These are phyloP conservation scores for Sparus aurata DNA, from an alignment of 2,797 vertebrate genomes.

Conservation along the genomic window DNA sequence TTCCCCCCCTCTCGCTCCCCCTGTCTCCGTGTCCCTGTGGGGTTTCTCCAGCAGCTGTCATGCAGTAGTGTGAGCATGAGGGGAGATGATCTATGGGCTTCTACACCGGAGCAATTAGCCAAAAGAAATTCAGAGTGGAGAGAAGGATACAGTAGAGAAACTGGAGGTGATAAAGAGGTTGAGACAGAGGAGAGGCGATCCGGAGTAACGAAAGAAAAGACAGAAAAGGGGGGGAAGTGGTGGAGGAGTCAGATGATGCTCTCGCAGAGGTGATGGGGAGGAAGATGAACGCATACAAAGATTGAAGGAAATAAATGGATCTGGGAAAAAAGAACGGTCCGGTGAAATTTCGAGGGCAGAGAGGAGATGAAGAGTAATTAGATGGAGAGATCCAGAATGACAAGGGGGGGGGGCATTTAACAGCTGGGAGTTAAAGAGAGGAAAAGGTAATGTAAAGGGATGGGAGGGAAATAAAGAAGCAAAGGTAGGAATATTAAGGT, in stretches of 20 bases:
- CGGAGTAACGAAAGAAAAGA: background rate
- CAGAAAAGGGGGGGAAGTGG: background rate
- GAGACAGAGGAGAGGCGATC: conserved; percentile 2
- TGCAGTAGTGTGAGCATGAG: conserved; percentile 65
- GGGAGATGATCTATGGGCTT: conserved; percentile 76
- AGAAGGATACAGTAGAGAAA: conserved; percentile 21
- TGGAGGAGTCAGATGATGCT: conserved; percentile 6
- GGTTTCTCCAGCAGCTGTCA: conserved; percentile 79
- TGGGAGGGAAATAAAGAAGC: background rate
- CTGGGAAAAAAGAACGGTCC: conserved; percentile 31
- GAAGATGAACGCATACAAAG: conserved; percentile 27
- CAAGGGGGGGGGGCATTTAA: conserved; percentile 47
- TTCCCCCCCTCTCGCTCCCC: conserved; percentile 24
- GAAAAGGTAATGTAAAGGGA: background rate
- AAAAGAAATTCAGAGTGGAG: conserved; percentile 64
- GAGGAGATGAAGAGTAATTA: conserved; percentile 76
- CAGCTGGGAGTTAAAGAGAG: conserved; percentile 13
- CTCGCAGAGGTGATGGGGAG: conserved; percentile 5
- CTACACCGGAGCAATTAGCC: conserved; percentile 72
- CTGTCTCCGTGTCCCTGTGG: conserved; percentile 50
- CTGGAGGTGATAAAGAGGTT: conserved; percentile 23
- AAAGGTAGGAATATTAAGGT: conserved; percentile 7
- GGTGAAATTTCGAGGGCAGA: conserved; percentile 52
- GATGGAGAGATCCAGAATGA: conserved; percentile 63
- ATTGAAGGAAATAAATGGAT: conserved; percentile 60